Base-by-base conservation (phyloP, 2,888 invertebrate species). In the Nemotelus pantherinus region DNA sequence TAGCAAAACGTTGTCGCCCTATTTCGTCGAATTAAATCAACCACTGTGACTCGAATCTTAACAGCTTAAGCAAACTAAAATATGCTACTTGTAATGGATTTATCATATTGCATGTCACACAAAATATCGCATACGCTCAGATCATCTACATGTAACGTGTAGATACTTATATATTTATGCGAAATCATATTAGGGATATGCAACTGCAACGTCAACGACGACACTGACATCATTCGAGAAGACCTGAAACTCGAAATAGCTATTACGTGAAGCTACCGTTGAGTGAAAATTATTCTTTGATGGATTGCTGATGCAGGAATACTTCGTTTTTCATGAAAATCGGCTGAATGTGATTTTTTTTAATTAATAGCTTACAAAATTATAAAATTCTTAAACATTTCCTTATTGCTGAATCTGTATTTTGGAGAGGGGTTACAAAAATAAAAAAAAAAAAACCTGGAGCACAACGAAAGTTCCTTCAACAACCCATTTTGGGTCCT, bases 81-180 rank as follows among this genome's bases (percentile, higher is more conserved):
- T 58, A 63, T 74, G 74, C 41, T 63, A 74, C 48, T 48, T 63
- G 60, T 74, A 74, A 74, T 74, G 63, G 74, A 60, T 60, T 74
- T 74, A 74, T 74, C 74, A 74, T 74, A 74, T 74, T 63, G 74
- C 74, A 74, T 48, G 74, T 74, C 74, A 74, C 74, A 63, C 74
- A 60, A 58, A n/a, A 57, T 72, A 45, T 57, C 58, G 60, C 47
- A 55, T 53, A 72, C 72, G 25, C n/a, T 72, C 60, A 10, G 63
- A 39, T 50, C 74, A 41, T 74, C 74, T 63, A 43, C 63, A 50
- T 44, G 57, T 60, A 50, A 45, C 55, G 55, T 70, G 25, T 55
- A 45, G 9, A 6, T 6, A 10, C n/a, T 5, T 48, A 41, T 71
- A 45, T 43, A 74, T 74, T 74, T 48, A 74, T 74, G 60, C 74